Percentiles rank a stretch among this genome's conserved stretches.
Evolutionary conservation across 2,888 invertebrate genomes (phyloP).

Genomic region (Ernsta delagoae): DNA sequence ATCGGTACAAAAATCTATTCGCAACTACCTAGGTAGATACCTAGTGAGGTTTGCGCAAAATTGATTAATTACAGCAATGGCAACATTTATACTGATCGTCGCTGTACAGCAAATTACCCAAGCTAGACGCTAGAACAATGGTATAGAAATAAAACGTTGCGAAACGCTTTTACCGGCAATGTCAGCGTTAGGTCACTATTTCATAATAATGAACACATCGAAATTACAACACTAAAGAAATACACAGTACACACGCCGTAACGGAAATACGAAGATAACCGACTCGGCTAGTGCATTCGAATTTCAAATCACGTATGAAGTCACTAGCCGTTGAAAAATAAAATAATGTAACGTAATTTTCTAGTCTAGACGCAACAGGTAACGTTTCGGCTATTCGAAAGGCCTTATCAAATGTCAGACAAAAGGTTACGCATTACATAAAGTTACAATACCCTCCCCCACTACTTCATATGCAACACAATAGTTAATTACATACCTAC

Average conservation of each 20-base stretch:
- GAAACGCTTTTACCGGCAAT: constrained; percentile 28
- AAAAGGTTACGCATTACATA: constrained; percentile 76
- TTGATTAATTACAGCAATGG: constrained; percentile 34
- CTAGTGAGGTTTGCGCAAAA: constrained; percentile 27
- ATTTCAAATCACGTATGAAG: constrained; percentile 33
- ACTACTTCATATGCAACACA: constrained; percentile 63
- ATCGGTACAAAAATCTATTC: constrained; percentile 27
- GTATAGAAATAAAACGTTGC: constrained; percentile 32
- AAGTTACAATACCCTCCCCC: constrained; percentile 51
- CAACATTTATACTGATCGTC: constrained; percentile 32
- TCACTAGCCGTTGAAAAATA: constrained; percentile 14
- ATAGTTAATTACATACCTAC: constrained; percentile 70
- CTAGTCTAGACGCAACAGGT: constrained; percentile 47
- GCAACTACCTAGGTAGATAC: neutral
- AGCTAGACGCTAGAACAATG: constrained; percentile 29
- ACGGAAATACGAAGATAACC: constrained; percentile 32
- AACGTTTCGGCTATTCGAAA: constrained; percentile 53
- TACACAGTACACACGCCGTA: constrained; percentile 10
- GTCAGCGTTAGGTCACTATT: constrained; percentile 43
- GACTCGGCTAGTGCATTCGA: constrained; percentile 24
- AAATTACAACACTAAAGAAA: constrained; percentile 27
- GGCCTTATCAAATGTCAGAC: constrained; percentile 72
- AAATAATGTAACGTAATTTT: constrained; percentile 37
- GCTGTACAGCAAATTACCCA: constrained; percentile 29
- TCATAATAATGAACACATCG: constrained; percentile 40